Evolutionary conservation across 2,888 invertebrate genomes (phyloP), one percentile per base, ranked within the genome.

Genomic region (Eulithis testata): DNA sequence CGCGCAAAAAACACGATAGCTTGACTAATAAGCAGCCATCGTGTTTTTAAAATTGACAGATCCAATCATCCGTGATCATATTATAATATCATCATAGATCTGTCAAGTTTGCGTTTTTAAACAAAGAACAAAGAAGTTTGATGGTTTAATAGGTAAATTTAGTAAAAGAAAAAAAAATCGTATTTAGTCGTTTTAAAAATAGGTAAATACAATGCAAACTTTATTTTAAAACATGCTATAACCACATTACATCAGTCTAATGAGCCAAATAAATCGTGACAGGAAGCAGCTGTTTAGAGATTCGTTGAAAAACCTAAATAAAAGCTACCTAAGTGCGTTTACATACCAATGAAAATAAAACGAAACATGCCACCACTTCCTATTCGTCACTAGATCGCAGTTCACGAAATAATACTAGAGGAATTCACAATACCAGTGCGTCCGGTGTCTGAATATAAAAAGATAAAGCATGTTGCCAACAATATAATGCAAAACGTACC

Each of bases 211-310:
- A 44, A 40, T 45, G 9, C 3, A 27, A 31, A 49, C 40, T 11
- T 40, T 12, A 51, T 21, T 55, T 50, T 21, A 40, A 63, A 57
- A 57, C 9, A 52, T 12, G 49, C 36, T 44, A 54, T 65, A 54
- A 65, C 45, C 53, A 55, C 67, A 63, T 67, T 58, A 67, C 64
- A 70, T 67, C 62, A 67, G 63, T 63, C 55, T 64, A 67, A 45
- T 60, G 67, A 58, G 62, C 58, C 52, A 56, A 64, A 72, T 72
- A 70, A 72, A 72, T 72, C 66, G 61, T 47, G 40, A 37, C 60
- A 60, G 64, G 60, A 60, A 45, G 56, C 72, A 72, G 69, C 69
- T 70, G 70, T 62, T 61, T 62, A 47, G 64, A 53, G 58, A 47
- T 59, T 62, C 57, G 47, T 37, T 67, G 63, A 58, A 45, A 58